phyloP scores from a whole-genome alignment of 2,888 invertebrate genomes.

The Callyntrura guangdongensis region DNA sequence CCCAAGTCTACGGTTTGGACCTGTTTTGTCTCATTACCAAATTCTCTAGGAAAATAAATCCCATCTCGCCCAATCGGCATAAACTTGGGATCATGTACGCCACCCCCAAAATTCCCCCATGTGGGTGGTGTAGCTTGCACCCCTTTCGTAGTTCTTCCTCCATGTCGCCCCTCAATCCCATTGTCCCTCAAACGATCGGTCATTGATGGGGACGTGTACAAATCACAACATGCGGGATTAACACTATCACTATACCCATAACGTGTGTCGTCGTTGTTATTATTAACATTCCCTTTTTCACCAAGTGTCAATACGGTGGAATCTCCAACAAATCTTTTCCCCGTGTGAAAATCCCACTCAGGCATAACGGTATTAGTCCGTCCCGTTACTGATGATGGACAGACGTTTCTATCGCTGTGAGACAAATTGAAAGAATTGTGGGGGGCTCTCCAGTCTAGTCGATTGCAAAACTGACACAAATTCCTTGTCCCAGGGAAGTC shows the following conservation, averaged over 20 bases:
- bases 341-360: too few relatives aligned
- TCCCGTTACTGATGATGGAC: not conserved
- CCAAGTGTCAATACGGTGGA: too few relatives aligned
- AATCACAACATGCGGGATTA: conserved; percentile 1
- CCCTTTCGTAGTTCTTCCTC: conserved; percentile 1
- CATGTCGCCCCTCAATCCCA: too few relatives aligned
- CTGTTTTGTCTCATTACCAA: not conserved
- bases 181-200: not conserved
- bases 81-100: not conserved
- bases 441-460: not conserved
- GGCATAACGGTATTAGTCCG: too few relatives aligned
- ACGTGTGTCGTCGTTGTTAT: too few relatives aligned
- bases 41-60: not conserved
- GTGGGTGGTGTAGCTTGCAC: conserved; percentile 29
- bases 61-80: not conserved
- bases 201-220: not conserved
- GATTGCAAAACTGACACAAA: not conserved
- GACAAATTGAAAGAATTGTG: not conserved
- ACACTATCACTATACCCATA: too few relatives aligned
- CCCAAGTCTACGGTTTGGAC: not conserved
- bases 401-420: not conserved
- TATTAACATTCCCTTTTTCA: too few relatives aligned
- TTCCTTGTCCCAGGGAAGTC: not conserved
- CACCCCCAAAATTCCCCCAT: not conserved
- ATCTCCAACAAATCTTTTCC: too few relatives aligned